These are phyloP conservation scores for Rattus norvegicus DNA, from an alignment of 2,113 vertebrate genomes.

Conservation along the genomic window DNA sequence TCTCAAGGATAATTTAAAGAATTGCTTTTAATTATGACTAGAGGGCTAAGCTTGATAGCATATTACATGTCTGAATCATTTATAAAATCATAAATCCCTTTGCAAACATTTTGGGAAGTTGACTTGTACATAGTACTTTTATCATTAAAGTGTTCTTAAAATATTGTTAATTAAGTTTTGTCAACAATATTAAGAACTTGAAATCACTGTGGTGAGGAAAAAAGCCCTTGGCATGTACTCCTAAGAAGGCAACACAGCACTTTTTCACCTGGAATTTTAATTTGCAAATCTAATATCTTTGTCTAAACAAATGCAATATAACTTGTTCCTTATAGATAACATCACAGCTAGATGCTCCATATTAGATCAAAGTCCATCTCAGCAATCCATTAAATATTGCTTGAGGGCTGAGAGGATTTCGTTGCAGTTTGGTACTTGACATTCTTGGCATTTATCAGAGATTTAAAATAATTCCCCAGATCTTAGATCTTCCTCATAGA, in stretches of 20 bases:
- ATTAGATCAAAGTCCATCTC: constrained; percentile 9
- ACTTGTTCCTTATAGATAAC: not conserved
- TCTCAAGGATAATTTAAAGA: constrained; percentile 54
- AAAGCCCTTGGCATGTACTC: constrained; percentile 9
- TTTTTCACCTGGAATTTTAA: constrained; percentile 59
- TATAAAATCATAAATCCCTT: constrained; percentile 55
- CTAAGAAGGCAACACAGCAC: constrained; percentile 39
- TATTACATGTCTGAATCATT: constrained; percentile 36
- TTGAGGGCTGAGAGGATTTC: not conserved
- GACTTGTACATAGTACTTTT: constrained; percentile 26
- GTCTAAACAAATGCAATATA: constrained; percentile 40
- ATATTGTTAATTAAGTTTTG: constrained; percentile 52
- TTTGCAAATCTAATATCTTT: constrained; percentile 58
- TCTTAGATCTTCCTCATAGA: constrained; percentile 8
- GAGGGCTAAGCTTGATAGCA: not conserved
- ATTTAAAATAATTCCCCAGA: constrained; percentile 11
- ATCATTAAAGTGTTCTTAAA: constrained; percentile 34
- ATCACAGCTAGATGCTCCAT: not conserved
- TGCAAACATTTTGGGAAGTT: constrained; percentile 51
- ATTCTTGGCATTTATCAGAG: not conserved
- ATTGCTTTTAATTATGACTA: constrained; percentile 60
- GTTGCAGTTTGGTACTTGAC: not conserved
- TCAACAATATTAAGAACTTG: constrained; percentile 45
- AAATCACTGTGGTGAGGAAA: constrained; percentile 34
- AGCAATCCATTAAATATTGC: not conserved